phyloP scores from a whole-genome alignment of 2,113 vertebrate genomes.

The Brachypodius melanocephalos region DNA sequence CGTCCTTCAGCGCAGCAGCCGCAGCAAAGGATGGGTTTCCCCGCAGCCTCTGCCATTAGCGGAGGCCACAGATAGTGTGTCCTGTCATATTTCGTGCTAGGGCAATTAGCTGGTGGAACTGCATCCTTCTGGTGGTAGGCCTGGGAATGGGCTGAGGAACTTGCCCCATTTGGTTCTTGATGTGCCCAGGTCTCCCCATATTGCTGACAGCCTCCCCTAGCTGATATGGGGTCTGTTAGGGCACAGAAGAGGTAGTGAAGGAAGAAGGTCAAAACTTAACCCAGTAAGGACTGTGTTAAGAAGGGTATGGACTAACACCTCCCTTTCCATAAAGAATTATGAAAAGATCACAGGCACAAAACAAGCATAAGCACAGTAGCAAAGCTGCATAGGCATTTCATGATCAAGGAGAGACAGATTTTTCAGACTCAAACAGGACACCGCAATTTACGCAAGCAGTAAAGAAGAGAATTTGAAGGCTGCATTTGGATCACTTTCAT shows the following conservation, averaged over 20 bases:
- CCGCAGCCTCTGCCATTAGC: conserved; percentile 52
- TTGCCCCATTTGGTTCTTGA: conserved; percentile 57
- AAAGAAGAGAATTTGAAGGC: background rate
- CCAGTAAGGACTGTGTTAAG: background rate
- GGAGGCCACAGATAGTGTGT: conserved; percentile 51
- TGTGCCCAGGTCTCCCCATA: conserved; percentile 64
- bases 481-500: background rate
- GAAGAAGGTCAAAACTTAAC: conserved; percentile 61
- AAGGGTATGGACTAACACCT: background rate
- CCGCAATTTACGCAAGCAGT: background rate
- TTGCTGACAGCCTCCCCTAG: conserved; percentile 63
- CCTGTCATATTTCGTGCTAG: conserved; percentile 55
- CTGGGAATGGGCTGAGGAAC: conserved; percentile 51
- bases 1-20: conserved; percentile 28
- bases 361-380: background rate
- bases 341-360: conserved; percentile 32
- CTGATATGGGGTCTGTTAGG: conserved; percentile 64
- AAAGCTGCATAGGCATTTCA: background rate
- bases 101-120: conserved; percentile 55
- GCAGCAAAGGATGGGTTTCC: conserved; percentile 14
- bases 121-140: conserved; percentile 51
- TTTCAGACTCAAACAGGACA: background rate
- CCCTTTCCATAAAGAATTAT: conserved; percentile 8
- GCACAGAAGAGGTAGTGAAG: conserved; percentile 66
- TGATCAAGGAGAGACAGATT: background rate